Percentiles rank a stretch among this genome's conserved stretches.
These are phyloP conservation scores for Morbakka virulenta DNA, from an alignment of 30 jellyfish, hydroid and myxozoan species.

Conservation along the genomic window DNA sequence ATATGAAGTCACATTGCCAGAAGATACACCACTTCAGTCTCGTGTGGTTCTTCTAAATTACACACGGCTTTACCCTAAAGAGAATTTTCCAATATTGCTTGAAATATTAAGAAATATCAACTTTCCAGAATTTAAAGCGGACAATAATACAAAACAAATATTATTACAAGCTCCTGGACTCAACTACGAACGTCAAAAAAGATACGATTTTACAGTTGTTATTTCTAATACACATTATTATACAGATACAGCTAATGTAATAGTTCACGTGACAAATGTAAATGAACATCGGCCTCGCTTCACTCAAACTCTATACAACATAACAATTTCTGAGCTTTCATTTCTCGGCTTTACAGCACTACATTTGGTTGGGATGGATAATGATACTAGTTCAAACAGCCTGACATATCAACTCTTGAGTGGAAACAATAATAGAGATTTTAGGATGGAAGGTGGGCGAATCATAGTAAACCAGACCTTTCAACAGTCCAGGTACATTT, in stretches of 20 bases:
- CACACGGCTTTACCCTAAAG: constrained; percentile 11
- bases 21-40: constrained; percentile 22
- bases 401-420: constrained; percentile 40
- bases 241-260: constrained; percentile 57
- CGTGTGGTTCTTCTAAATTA: constrained; percentile 28
- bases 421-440: constrained; percentile 35
- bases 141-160: constrained; percentile 29
- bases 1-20: constrained; percentile 39
- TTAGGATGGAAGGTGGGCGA: background rate
- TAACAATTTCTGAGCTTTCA: constrained; percentile 47
- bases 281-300: constrained; percentile 74
- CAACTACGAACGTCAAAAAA: constrained; percentile 54
- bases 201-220: constrained; percentile 70
- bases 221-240: constrained; percentile 68
- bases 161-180: constrained; percentile 17
- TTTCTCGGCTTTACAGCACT: constrained; percentile 38
- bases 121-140: constrained; percentile 16
- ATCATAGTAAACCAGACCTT: background rate
- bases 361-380: constrained; percentile 38
- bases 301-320: constrained; percentile 29
- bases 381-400: constrained; percentile 28
- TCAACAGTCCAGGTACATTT: background rate
- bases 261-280: constrained; percentile 39
- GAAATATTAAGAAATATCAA: constrained; percentile 1
- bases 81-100: background rate